Evolutionary conservation across 2,113 vertebrate genomes (phyloP).

Genomic region (Nymphicus hollandicus): DNA sequence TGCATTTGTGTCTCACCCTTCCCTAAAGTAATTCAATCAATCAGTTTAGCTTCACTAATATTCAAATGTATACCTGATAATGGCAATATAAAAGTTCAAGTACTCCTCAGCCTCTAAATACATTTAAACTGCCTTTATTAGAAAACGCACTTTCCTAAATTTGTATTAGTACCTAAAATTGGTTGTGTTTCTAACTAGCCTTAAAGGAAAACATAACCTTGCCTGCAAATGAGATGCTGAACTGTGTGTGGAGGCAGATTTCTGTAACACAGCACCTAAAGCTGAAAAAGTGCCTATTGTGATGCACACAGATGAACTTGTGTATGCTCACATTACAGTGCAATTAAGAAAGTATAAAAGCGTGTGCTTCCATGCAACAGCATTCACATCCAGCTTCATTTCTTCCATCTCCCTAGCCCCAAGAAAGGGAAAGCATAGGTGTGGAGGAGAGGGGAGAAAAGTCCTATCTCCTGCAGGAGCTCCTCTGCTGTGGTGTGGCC

Average conservation of each 20-base stretch:
- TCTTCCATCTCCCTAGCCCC: background rate
- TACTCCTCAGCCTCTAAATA: conserved; percentile 27
- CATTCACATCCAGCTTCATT: background rate
- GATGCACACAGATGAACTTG: background rate
- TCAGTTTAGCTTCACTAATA: conserved; percentile 68
- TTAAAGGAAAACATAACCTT: conserved; percentile 41
- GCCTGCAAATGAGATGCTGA: conserved; percentile 18
- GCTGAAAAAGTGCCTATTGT: background rate
- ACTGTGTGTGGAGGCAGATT: background rate
- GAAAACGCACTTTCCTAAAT: conserved; percentile 37
- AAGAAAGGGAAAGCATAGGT: background rate
- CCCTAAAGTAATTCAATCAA: conserved; percentile 64
- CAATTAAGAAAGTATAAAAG: background rate
- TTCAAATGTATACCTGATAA: conserved; percentile 48
- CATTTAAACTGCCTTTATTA: conserved; percentile 51
- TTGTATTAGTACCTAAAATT: conserved; percentile 43
- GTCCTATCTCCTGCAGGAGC: rapidly evolving
- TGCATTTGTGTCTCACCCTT: conserved; percentile 41
- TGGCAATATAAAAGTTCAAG: conserved; percentile 53
- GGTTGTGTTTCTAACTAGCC: conserved; percentile 25
- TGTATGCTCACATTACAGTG: background rate
- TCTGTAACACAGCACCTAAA: background rate
- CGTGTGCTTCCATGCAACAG: background rate
- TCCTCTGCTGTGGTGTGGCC: rapidly evolving
- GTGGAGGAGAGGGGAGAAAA: background rate